Base-by-base conservation (phyloP, 2,888 invertebrate species). In the Himalopsyche kuldschensis region DNA sequence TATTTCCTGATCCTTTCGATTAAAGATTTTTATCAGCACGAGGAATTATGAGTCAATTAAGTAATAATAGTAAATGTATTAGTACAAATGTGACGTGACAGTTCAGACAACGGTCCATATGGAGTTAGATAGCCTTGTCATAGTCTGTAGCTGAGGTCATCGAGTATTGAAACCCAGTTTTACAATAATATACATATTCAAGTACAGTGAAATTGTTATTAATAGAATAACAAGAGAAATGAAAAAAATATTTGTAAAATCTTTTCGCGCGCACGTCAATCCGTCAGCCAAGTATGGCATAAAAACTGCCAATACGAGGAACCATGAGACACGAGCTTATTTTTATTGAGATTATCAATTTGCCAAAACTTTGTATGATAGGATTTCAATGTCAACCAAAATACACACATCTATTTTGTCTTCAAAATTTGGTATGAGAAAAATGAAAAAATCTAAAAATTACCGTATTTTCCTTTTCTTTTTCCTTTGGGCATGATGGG, bases 401-500 rank as follows among this genome's bases (percentile, higher is more conserved):
- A 20, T 2, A 41, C 0, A 41, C 8, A 11, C 11, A 1, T 0
- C 2, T 41, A 15, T 41, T 41, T 41, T 41, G 11, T 41, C 15
- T 15, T 5, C 15, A 11, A 41, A 15, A 15, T 3, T 0, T 41
- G n/a, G n/a, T 41, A 0, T 41, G 41, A 41, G 15, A 41, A 2
- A 1, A 41, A 15, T 20, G 3, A 4, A 55, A 55, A 55, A 55
- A 20, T 55, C 87, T 87, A 84, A 84, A 85, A 88, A 93, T 93
- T 88, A 95, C 95, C 94, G 91, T 92, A 94, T 92, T 94, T 95
- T 92, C 94, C 94, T 93, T 93, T 94, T 91, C 94, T 94, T 92
- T 94, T 94, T 90, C 95, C 94, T 93, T 95, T 95, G 90, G 95
- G 95, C 95, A 95, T 95, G 91, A 89, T 94, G 90, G 86, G 87